Evolutionary conservation across 2,113 vertebrate species (phyloP).

Genomic region (Oxyura jamaicensis): DNA sequence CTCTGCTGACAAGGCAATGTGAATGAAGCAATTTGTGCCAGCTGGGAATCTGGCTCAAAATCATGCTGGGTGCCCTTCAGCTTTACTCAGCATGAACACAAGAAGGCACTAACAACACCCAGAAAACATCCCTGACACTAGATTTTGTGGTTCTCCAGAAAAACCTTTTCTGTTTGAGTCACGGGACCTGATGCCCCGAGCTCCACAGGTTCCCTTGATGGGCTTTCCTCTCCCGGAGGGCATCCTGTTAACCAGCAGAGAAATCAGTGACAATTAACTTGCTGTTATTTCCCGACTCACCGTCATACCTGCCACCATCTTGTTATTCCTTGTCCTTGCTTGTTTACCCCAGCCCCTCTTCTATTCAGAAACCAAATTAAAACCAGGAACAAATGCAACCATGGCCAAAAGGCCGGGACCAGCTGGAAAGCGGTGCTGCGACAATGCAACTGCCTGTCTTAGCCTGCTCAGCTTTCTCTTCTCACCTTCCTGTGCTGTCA

Average conservation of each 20-base stretch:
- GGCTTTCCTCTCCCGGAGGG: background rate
- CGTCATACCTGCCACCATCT: background rate
- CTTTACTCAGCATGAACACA: background rate
- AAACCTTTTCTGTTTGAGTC: background rate
- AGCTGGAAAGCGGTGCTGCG: background rate
- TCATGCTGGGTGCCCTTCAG: background rate
- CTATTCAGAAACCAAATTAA: background rate
- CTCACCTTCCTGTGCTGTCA: background rate
- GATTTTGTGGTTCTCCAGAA: background rate
- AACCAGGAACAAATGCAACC: background rate
- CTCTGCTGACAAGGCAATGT: background rate
- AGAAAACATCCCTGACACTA: background rate
- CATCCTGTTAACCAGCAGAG: background rate
- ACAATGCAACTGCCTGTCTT: background rate
- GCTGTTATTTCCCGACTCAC: background rate
- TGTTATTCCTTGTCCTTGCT: background rate
- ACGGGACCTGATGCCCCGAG: background rate
- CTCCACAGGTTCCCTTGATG: background rate
- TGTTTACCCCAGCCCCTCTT: background rate
- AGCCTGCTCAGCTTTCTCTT: background rate
- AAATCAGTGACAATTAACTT: background rate
- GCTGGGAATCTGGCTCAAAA: background rate
- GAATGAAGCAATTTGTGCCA: background rate
- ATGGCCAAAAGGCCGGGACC: background rate
- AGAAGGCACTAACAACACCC: background rate